Conservation (phyloP, 2,797 vertebrate species). For the Danio albolineatus region DNA sequence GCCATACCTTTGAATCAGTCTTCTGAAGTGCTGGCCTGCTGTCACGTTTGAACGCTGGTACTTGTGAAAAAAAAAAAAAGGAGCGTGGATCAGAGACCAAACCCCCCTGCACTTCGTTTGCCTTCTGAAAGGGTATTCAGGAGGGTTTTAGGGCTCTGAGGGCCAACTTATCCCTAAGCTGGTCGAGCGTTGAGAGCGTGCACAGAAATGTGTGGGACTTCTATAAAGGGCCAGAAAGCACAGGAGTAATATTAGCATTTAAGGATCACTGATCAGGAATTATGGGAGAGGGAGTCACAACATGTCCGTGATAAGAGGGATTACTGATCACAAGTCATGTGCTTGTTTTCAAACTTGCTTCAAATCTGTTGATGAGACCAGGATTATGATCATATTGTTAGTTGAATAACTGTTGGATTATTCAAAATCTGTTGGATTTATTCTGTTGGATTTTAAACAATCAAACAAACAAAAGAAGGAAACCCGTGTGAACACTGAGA, state of each 20-base stretch:
- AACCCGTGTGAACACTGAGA: too few relatives aligned
- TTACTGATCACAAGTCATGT: slow-evolving; percentile 48
- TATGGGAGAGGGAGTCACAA: slow-evolving; percentile 50
- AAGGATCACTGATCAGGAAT: slow-evolving; percentile 54
- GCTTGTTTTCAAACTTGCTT: slow-evolving; percentile 22
- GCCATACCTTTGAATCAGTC: slow-evolving; percentile 30
- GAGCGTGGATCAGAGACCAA: slow-evolving; percentile 49
- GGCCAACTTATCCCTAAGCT: slow-evolving; percentile 52
- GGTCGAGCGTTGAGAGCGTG: slow-evolving; percentile 46
- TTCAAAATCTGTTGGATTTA: too few relatives aligned
- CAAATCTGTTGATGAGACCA: slow-evolving; percentile 7
- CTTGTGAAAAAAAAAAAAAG: slow-evolving; percentile 41
- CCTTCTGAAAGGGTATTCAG: slow-evolving; percentile 50
- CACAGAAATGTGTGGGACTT: slow-evolving; percentile 29
- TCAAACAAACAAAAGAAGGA: too few relatives aligned
- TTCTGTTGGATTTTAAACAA: too few relatives aligned
- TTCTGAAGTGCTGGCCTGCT: slow-evolving; percentile 46
- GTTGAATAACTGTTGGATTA: too few relatives aligned
- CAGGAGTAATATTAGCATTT: slow-evolving; percentile 52
- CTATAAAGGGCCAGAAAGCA: slow-evolving; percentile 40
- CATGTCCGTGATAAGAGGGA: slow-evolving; percentile 46
- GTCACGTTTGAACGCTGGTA: slow-evolving; percentile 49
- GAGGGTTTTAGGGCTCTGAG: slow-evolving; percentile 47
- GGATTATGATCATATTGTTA: too few relatives aligned
- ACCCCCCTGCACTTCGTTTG: slow-evolving; percentile 23